These are phyloP conservation scores for Eulemur coronatus DNA, from an alignment of 2,797 vertebrate species.

Conservation along the genomic window DNA sequence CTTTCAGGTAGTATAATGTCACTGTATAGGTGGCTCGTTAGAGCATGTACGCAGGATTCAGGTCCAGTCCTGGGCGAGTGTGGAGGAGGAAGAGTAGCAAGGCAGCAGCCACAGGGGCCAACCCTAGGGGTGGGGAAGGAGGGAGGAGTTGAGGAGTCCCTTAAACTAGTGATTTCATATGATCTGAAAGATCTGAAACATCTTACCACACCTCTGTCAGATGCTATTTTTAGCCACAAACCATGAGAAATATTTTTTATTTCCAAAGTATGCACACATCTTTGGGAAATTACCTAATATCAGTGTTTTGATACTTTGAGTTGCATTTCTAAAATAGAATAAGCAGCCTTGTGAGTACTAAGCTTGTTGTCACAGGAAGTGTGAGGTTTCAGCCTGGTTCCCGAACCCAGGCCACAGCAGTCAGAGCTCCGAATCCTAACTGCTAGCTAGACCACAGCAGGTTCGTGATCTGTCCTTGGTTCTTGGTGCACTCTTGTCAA, in stretches of 20 bases:
- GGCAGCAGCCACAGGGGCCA: not conserved
- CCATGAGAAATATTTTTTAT: not conserved
- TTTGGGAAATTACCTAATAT: not conserved
- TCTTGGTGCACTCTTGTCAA: no score
- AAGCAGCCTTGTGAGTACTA: not conserved
- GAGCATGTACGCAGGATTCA: not conserved
- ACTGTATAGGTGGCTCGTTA: not conserved
- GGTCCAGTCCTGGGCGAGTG: not conserved
- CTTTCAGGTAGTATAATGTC: not conserved
- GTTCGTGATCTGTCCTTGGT: no score
- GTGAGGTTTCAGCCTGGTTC: not conserved
- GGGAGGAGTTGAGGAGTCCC: no score
- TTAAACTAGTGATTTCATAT: not conserved
- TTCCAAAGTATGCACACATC: not conserved
- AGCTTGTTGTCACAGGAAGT: not conserved
- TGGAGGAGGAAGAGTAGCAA: not conserved
- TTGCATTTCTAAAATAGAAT: constrained; percentile 18
- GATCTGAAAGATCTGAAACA: not conserved
- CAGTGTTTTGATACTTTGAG: not conserved
- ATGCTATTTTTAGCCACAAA: not conserved
- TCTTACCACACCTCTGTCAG: not conserved
- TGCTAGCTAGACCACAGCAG: no score
- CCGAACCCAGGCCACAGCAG: no score
- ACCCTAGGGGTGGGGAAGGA: not conserved
- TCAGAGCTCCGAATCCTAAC: no score